Base-by-base conservation (phyloP, 2,888 invertebrate species). In the Drosophila meridionalis region DNA sequence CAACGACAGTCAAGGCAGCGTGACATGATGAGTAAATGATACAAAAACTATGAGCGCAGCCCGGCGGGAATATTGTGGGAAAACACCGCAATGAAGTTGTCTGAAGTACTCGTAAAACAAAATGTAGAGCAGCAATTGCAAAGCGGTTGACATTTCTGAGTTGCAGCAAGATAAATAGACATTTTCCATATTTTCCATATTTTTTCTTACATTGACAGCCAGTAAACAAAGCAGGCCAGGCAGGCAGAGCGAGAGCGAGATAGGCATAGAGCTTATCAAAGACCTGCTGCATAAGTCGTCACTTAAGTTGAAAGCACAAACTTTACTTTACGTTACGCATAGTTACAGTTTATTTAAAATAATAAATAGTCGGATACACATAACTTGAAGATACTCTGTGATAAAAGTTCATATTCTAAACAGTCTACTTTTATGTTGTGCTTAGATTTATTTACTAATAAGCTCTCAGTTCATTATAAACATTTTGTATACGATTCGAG, bases 11-110 rank as follows among this genome's bases (percentile, higher is more conserved):
- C 75, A 77, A 74, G 72, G 64, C 78, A 69, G 75, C 70, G 81
- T 79, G 83, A 81, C 85, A 81, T 74, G 85, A 87, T 86, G 87
- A 79, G 79, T 78, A 82, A 87, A 81, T 83, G 88, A 85, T 81
- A 87, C 77, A 83, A 73, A 74, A 78, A 78, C 73, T 53, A 76
- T 50, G 56, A 71, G 8, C 53, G 45, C 34, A 62, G 69, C 67
- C 40, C 42, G 42, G 43, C 50, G 64, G 20, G 20, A 36, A 50
- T 67, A 34, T 69, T 63, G 77, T 63, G 60, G 72, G 64, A 55
- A 76, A 68, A 66, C 50, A 45, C 26, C 34, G 57, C 50, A 60
- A 74, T 50, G 56, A 36, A 56, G 59, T 48, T 36, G 40, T 47
- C 34, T 56, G 36, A 65, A 65, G 66, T 50, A 57, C 50, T 57